Conservation (phyloP, 2,797 vertebrate genomes). For the Pogonophryne albipinna region DNA sequence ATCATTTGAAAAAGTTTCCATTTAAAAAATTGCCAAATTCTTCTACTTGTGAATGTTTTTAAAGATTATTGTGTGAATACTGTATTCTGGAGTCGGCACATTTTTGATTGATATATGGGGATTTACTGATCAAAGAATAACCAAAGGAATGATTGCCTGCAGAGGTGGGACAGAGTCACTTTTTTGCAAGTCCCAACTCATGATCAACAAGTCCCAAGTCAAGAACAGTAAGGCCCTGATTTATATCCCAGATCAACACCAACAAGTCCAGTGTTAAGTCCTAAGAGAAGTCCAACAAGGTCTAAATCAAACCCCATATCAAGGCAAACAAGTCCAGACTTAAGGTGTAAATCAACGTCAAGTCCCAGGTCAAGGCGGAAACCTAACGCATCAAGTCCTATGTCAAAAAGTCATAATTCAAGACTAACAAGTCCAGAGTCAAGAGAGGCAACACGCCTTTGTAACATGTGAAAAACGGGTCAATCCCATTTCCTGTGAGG, state of each 20-base stretch:
- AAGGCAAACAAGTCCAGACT: background rate
- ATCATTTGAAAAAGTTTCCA: background rate
- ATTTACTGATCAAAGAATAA: background rate
- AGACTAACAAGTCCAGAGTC: background rate
- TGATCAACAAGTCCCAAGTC: background rate
- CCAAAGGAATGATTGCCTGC: background rate
- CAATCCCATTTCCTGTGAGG: background rate
- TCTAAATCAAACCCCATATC: background rate
- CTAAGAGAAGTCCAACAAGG: background rate
- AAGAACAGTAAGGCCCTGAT: background rate
- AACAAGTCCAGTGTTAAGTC: background rate
- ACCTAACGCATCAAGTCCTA: background rate
- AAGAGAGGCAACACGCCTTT: background rate
- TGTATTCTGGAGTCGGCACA: background rate
- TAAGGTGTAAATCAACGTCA: background rate
- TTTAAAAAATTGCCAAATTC: background rate
- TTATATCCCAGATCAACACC: background rate
- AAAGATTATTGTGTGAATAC: background rate
- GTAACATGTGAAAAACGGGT: no score
- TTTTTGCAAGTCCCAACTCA: background rate
- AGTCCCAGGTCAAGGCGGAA: background rate
- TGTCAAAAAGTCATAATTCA: background rate
- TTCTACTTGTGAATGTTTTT: background rate
- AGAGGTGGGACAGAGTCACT: background rate
- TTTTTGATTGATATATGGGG: background rate